Conservation (phyloP, 2,113 vertebrate species). For the Ovis aries region ARS-UI_Ramb_v3.0 NC_056060.1:80363501-80364000, state of each 20-base stretch:
- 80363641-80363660: neutral
- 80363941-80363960: neutral
- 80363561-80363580: neutral
- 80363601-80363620: neutral
- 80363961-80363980: neutral
- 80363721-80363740: neutral
- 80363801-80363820: neutral
- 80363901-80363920: neutral
- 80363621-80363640: neutral
- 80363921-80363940: neutral
- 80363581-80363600: neutral
- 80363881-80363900: neutral
- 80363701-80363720: neutral
- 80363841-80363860: neutral
- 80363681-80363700: neutral
- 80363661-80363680: neutral
- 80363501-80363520: neutral
- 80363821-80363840: neutral
- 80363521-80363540: neutral
- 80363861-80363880: neutral
- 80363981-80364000: slow-evolving; percentile 10
- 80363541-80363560: neutral
- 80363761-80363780: neutral
- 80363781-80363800: neutral
- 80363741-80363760: neutral